Percentiles rank a stretch among this genome's conserved stretches.
These are phyloP conservation scores for Acropora tenuis DNA, from an alignment of 64 coral and sea anemone species.

Conservation along the genomic window DNA sequence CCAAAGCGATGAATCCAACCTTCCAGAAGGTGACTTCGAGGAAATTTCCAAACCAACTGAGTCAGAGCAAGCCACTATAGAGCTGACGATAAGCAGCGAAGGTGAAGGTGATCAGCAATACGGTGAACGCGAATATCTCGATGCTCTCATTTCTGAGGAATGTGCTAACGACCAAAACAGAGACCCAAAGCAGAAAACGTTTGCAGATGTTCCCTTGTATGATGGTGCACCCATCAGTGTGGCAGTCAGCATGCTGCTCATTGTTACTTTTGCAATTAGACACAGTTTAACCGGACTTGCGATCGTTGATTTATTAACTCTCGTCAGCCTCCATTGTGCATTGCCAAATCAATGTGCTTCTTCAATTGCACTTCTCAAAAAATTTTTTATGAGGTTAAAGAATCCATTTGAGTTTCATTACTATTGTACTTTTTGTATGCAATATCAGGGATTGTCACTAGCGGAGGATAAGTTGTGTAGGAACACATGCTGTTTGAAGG, in stretches of 20 bases:
- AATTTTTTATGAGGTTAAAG: slow-evolving; percentile 65
- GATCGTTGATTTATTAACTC: slow-evolving; percentile 47
- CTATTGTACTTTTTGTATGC: slow-evolving; percentile 69
- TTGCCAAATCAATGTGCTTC: slow-evolving; percentile 69
- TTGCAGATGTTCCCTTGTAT: slow-evolving; percentile 44
- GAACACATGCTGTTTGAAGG: slow-evolving; percentile 62
- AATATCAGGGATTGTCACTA: slow-evolving; percentile 67
- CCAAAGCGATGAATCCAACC: neutral
- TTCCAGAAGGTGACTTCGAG: neutral
- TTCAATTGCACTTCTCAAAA: slow-evolving; percentile 42
- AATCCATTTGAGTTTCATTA: slow-evolving; percentile 68
- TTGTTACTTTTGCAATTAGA: slow-evolving; percentile 44
- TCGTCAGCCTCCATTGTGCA: slow-evolving; percentile 56
- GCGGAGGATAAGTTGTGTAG: slow-evolving; percentile 42
- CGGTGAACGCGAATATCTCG: neutral
- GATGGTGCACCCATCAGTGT: slow-evolving; percentile 57
- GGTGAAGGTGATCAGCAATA: neutral
- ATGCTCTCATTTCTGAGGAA: neutral
- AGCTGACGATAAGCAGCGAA: neutral
- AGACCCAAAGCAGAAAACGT: neutral
- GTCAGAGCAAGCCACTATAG: neutral
- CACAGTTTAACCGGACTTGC: slow-evolving; percentile 66
- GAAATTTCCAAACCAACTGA: neutral
- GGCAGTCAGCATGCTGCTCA: slow-evolving; percentile 65
- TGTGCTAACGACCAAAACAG: neutral